phyloP scores from a whole-genome alignment of 2,113 vertebrate genomes.

The Sturnus vulgaris region DNA sequence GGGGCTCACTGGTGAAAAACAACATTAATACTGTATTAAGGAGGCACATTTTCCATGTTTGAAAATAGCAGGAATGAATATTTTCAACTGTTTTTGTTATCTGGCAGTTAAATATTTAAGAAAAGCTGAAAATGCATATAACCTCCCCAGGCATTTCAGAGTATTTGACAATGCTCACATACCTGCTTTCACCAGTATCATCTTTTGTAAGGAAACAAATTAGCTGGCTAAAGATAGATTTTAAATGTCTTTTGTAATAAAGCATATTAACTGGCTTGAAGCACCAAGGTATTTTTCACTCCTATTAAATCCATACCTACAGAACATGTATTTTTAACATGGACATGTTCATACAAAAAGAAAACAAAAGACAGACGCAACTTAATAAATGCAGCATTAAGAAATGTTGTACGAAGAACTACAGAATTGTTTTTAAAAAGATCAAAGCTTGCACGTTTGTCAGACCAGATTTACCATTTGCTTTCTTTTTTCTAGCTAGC shows the following conservation, averaged over 20 bases:
- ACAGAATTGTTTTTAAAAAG: not conserved
- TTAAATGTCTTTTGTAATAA: not conserved
- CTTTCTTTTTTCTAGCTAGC: conserved; percentile 76
- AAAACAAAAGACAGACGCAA: not conserved
- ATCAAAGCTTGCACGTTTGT: not conserved
- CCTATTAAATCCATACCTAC: not conserved
- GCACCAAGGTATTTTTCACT: not conserved
- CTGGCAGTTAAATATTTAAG: not conserved
- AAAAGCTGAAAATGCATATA: not conserved
- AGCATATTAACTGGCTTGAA: not conserved
- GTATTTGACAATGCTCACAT: not conserved
- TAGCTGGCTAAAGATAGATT: not conserved
- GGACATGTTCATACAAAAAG: not conserved
- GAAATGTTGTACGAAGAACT: not conserved
- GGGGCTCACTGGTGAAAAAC: not conserved
- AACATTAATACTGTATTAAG: not conserved
- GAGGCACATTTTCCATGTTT: not conserved
- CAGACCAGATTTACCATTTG: conserved; percentile 43
- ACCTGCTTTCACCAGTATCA: not conserved
- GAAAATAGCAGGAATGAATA: not conserved
- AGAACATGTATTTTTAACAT: not conserved
- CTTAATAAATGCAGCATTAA: not conserved
- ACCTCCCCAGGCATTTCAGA: not conserved
- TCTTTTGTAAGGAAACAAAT: not conserved
- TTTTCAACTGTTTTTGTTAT: not conserved